Evolutionary conservation across 2,797 vertebrate species (phyloP), one percentile per base, ranked within the genome.

Genomic region (Margarornis squamiger): DNA sequence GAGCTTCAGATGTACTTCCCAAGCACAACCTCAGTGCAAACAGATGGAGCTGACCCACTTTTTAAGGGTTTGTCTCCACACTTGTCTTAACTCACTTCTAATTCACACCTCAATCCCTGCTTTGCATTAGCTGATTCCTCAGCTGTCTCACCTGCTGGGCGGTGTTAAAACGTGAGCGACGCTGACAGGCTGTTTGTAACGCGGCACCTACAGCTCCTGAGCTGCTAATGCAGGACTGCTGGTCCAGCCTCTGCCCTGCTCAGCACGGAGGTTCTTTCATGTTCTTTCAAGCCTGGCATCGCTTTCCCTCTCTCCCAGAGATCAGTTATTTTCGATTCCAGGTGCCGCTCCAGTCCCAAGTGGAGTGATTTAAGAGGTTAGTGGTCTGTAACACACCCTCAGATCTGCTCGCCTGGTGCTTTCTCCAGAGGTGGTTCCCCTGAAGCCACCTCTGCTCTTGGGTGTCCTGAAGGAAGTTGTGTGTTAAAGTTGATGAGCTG

Each of bases 101-200:
- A 57, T 84, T 94, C 30, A 43, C 18, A 36, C 6, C 0, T 90
- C 57, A 34, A 20, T 65, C 62, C 58, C 41, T 41, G 62, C 51
- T 78, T 63, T 61, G 49, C 15, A 27, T 88, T 79, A 59, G 34
- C 32, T 9, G 46, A 30, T 62, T 59, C 55, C 68, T 36, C 22
- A 8, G 54, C 58, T 63, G 29, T 27, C 82, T 87, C 78, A 91
- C 87, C 87, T 93, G 77, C 83, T 70, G 55, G 4, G 21, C 8
- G 1, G 36, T 87, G 92, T 51, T 75, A 65, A 73, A 48, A 24
- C 0, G 0, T 23, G 74, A 34, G 45, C 21, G 55, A 46, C 51
- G 38, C 30, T 87, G 92, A 12, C 63, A 87, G 43, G 5, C 61
- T 16, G 63, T 76, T 66, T 62, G 85, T 66, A 70, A 30, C 34